Percentiles rank a stretch among this genome's conserved stretches.
These are phyloP conservation scores for Pemphredon lugubris DNA, from an alignment of 2,888 invertebrate species.

Conservation along the genomic window DNA sequence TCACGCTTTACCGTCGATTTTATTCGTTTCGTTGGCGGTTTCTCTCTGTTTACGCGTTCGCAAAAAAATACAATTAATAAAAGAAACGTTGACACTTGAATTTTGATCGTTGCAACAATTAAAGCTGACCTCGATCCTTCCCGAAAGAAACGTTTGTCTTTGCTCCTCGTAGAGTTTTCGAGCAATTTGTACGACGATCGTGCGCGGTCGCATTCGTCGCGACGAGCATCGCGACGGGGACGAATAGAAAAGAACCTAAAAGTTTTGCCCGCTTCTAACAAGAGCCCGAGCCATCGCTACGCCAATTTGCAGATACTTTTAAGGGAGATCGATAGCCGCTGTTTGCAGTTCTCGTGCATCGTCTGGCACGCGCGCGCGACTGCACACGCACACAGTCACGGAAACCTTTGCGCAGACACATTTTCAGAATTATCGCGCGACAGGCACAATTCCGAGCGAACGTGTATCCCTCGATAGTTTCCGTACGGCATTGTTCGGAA, in stretches of 20 bases:
- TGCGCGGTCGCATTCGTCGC: constrained; percentile 22
- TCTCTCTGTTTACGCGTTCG: neutral
- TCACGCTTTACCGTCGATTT: too few relatives aligned
- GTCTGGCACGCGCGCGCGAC: constrained; percentile 27
- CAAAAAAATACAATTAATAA: too few relatives aligned
- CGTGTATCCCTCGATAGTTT: too few relatives aligned
- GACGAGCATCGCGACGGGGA: constrained; percentile 22
- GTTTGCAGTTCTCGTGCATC: constrained; percentile 36
- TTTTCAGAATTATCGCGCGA: too few relatives aligned
- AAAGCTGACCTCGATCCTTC: too few relatives aligned
- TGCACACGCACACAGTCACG: too few relatives aligned
- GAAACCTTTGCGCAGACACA: too few relatives aligned
- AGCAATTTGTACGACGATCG: constrained; percentile 31
- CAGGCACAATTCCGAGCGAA: too few relatives aligned
- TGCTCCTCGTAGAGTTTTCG: neutral
- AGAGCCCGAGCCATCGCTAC: constrained; percentile 45
- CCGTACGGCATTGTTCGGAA: too few relatives aligned
- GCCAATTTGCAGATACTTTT: constrained; percentile 55
- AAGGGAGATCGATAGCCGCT: constrained; percentile 51
- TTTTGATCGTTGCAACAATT: too few relatives aligned
- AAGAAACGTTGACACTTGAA: too few relatives aligned
- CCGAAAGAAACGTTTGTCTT: neutral
- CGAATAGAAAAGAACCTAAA: constrained; percentile 20
- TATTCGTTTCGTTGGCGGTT: neutral
- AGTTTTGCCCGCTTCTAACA: constrained; percentile 29